Conservation (phyloP, 2,888 invertebrate genomes). For the Agriopis marginaria region DNA sequence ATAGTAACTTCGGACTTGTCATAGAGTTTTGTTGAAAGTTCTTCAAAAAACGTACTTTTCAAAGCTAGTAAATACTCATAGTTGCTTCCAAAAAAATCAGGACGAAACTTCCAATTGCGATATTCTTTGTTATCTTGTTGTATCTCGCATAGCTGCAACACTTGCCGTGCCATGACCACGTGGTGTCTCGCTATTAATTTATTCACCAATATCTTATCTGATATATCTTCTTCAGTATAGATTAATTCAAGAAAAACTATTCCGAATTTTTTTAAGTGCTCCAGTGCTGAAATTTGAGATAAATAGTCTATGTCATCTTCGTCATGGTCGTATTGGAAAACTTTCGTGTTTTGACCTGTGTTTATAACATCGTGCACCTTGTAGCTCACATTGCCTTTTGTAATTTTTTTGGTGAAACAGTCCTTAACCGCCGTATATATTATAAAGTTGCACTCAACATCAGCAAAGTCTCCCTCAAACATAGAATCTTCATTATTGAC, state of each 20-base stretch:
- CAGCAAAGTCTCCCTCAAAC: slow-evolving; percentile 51
- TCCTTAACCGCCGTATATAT: slow-evolving; percentile 56
- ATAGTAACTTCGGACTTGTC: slow-evolving; percentile 40
- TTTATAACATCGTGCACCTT: slow-evolving; percentile 49
- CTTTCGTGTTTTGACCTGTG: slow-evolving; percentile 41
- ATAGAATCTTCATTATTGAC: slow-evolving; percentile 46
- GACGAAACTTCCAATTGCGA: too few relatives aligned
- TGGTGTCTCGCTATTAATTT: slow-evolving; percentile 55
- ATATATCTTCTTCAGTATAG: slow-evolving; percentile 44
- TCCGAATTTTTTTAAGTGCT: slow-evolving; percentile 49
- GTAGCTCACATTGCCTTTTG: slow-evolving; percentile 28
- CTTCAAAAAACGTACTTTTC: slow-evolving; percentile 48
- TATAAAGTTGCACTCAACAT: slow-evolving; percentile 52
- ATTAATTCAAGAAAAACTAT: slow-evolving; percentile 50
- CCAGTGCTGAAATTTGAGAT: slow-evolving; percentile 46
- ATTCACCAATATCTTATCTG: slow-evolving; percentile 50
- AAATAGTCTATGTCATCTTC: slow-evolving; percentile 46
- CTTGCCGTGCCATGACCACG: slow-evolving; percentile 28
- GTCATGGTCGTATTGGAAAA: slow-evolving; percentile 52
- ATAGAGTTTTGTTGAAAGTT: slow-evolving; percentile 44
- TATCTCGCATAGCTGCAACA: slow-evolving; percentile 44
- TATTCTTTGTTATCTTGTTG: slow-evolving; percentile 1
- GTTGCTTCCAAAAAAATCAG: neutral
- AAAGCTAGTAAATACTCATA: slow-evolving; percentile 43
- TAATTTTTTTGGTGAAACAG: slow-evolving; percentile 44